These are phyloP conservation scores for Mesorhabditis sp. DNA, from an alignment of 2,888 invertebrate species.

Conservation along the genomic window DNA sequence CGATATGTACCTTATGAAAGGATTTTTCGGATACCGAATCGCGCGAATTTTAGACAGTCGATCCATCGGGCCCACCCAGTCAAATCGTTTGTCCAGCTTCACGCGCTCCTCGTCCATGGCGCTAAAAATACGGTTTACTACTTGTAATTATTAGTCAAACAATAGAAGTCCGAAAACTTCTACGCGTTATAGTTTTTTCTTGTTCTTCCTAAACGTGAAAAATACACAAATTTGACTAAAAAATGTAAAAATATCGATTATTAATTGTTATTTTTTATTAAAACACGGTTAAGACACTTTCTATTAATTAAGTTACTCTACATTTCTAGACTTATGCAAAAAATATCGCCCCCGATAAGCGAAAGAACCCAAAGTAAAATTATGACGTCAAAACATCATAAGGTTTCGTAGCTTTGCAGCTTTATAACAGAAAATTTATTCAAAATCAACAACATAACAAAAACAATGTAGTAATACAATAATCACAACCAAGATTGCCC, in stretches of 20 bases:
- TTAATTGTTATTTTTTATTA: not conserved
- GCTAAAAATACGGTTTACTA: not conserved
- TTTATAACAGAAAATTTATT: conserved; percentile 18
- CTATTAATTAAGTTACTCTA: too few relatives aligned
- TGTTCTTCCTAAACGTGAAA: too few relatives aligned
- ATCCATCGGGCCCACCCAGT: conserved; percentile 56
- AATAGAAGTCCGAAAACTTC: not conserved
- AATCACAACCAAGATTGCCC: conserved; percentile 4
- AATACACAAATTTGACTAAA: not conserved
- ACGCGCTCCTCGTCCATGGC: conserved; percentile 21
- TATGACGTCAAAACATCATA: not conserved
- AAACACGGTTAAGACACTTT: not conserved
- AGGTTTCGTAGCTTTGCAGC: not conserved
- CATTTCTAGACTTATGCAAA: too few relatives aligned
- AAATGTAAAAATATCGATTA: not conserved
- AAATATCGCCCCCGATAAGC: too few relatives aligned
- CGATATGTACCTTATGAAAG: not conserved
- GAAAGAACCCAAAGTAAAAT: too few relatives aligned
- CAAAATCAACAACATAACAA: conserved; percentile 20
- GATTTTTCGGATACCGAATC: conserved; percentile 31
- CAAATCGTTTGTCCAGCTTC: conserved; percentile 47
- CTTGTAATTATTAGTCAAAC: not conserved
- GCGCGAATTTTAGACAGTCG: conserved; percentile 45
- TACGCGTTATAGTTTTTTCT: not conserved
- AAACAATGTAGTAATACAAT: conserved; percentile 14